phyloP scores from a whole-genome alignment of 1,140 invertebrate genomes.

The Pogonus chalceus region DNA sequence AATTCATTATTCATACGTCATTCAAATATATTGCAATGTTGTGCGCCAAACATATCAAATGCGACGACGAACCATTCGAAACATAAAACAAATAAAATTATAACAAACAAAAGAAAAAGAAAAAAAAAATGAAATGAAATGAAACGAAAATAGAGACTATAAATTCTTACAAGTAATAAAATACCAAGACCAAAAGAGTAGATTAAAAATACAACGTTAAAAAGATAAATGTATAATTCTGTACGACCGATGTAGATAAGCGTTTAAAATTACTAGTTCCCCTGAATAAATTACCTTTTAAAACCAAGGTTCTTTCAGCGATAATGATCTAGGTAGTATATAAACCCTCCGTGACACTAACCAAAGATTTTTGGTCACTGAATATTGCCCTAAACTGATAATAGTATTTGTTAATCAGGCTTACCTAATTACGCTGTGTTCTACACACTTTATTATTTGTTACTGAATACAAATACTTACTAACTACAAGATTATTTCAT shows the following conservation, averaged over 20 bases:
- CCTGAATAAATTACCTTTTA: slow-evolving; percentile 3
- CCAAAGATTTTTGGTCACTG: not conserved
- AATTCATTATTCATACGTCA: not conserved
- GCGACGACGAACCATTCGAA: not conserved
- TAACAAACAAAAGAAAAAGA: not conserved
- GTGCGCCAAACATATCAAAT: not conserved
- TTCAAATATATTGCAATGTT: not conserved
- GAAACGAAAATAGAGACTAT: not conserved
- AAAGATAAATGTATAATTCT: not conserved
- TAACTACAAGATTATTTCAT: too few species aligned
- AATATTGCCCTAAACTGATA: not conserved
- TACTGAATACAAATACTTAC: too few species aligned
- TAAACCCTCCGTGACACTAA: not conserved
- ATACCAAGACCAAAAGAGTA: not conserved
- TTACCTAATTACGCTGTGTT: too few species aligned
- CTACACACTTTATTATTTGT: too few species aligned
- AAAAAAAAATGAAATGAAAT: not conserved
- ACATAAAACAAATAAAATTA: not conserved
- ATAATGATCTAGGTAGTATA: not conserved
- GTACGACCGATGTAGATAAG: not conserved
- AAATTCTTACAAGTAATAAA: not conserved
- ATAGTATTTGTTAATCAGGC: too few species aligned
- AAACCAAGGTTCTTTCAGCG: not conserved
- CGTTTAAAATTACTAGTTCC: not conserved
- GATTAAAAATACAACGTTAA: not conserved